These are phyloP conservation scores for Therioaphis trifolii DNA, from an alignment of 2,888 invertebrate genomes.

Conservation along the genomic window DNA sequence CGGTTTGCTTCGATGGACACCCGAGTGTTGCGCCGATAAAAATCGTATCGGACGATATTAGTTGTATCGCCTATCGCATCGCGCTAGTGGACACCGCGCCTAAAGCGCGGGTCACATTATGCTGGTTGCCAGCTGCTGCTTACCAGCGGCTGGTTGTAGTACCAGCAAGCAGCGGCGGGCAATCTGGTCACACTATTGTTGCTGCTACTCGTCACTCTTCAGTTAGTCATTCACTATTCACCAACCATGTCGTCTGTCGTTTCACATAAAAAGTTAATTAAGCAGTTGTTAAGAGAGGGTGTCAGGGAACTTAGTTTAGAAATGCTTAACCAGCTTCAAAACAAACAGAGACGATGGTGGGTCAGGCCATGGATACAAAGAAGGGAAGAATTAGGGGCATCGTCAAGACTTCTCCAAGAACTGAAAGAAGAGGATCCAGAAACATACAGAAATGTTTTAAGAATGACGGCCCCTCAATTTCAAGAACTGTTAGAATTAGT, in stretches of 20 bases:
- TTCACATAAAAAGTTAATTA: not conserved
- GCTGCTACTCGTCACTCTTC: too few species aligned
- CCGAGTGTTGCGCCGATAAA: too few species aligned
- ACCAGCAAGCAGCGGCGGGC: too few species aligned
- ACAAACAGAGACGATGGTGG: not conserved
- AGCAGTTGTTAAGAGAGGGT: not conserved
- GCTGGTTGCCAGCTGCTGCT: not conserved
- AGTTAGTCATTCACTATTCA: not conserved
- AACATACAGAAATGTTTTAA: not conserved
- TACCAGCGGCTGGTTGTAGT: not conserved
- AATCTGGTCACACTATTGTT: not conserved
- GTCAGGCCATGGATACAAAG: not conserved
- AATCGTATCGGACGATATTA: too few species aligned
- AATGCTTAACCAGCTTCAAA: not conserved
- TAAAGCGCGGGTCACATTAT: not conserved
- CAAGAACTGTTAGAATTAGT: constrained; percentile 34
- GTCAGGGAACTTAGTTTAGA: not conserved
- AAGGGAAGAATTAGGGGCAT: not conserved
- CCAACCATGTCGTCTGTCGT: not conserved
- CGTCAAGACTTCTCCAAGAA: not conserved
- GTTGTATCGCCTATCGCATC: too few species aligned
- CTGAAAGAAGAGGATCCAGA: too few species aligned
- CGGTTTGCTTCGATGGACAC: too few species aligned
- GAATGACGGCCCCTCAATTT: constrained; percentile 27
- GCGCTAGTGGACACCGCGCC: too few species aligned